These are phyloP conservation scores for Cossypha dichroa DNA, from an alignment of 2,797 vertebrate species.

Conservation along the genomic window DNA sequence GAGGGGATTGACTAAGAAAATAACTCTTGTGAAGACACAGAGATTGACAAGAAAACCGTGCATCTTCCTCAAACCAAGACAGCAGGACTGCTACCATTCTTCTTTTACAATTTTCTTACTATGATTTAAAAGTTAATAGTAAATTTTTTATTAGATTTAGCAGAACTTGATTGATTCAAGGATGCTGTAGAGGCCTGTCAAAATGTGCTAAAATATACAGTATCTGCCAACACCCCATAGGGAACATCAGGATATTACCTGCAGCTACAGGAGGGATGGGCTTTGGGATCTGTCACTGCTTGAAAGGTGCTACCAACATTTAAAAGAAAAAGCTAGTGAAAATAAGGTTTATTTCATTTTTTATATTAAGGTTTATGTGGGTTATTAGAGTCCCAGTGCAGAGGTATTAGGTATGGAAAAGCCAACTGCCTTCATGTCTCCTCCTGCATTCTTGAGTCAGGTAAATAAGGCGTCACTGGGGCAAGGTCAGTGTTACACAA, in stretches of 20 bases:
- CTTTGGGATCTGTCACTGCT: slow-evolving; percentile 15
- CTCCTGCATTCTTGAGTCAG: neutral
- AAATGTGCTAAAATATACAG: slow-evolving; percentile 67
- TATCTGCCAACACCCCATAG: slow-evolving; percentile 47
- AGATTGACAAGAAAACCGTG: slow-evolving; percentile 1
- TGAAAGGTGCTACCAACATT: slow-evolving; percentile 15
- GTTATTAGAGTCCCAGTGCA: neutral
- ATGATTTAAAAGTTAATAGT: slow-evolving; percentile 28
- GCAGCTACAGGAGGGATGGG: slow-evolving; percentile 13
- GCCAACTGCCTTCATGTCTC: neutral
- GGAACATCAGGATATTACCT: slow-evolving; percentile 59
- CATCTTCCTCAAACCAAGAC: neutral
- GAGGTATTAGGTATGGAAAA: neutral
- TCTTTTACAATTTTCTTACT: neutral
- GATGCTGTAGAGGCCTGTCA: slow-evolving; percentile 38
- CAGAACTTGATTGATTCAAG: slow-evolving; percentile 54
- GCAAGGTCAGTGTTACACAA: neutral
- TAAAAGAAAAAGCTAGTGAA: slow-evolving; percentile 20
- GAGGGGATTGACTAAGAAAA: neutral
- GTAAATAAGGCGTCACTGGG: neutral
- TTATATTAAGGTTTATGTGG: neutral
- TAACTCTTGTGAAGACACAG: neutral
- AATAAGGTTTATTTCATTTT: neutral
- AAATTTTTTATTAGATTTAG: slow-evolving; percentile 48
- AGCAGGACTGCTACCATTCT: neutral